Conservation (phyloP, 2,797 vertebrate genomes). For the Cynopterus sphinx region DNA sequence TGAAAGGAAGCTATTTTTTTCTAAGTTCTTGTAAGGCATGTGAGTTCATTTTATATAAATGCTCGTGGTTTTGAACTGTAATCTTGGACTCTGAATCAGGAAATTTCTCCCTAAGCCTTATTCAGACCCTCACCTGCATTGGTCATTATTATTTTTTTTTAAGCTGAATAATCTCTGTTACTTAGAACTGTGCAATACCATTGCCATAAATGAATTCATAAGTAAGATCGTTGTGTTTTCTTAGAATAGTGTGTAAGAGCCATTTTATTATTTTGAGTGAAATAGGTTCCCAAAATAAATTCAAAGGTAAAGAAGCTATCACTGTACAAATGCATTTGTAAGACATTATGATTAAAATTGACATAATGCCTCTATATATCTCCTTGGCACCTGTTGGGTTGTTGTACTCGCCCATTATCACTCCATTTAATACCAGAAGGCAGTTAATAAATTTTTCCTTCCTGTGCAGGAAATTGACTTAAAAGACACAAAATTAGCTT, state of each 20-base stretch:
- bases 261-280: conserved; percentile 41
- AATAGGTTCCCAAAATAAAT: conserved; percentile 73
- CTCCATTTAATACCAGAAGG: conserved; percentile 88
- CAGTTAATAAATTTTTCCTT: conserved; percentile 90
- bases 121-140: conserved; percentile 39
- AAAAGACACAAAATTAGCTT: conserved; percentile 91
- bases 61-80: conserved; percentile 50
- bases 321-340: conserved; percentile 77
- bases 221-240: conserved; percentile 38
- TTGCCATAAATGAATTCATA: conserved; percentile 35
- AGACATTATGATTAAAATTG: conserved; percentile 85
- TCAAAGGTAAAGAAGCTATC: conserved; percentile 41
- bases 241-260: not conserved
- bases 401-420: conserved; percentile 89
- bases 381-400: conserved; percentile 88
- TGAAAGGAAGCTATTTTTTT: not conserved
- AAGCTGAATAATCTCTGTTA: not conserved
- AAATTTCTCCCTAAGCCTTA: conserved; percentile 55
- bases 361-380: conserved; percentile 87
- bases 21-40: not conserved
- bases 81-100: conserved; percentile 60
- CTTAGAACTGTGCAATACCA: not conserved
- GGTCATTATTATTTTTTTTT: not conserved
- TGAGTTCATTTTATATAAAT: not conserved
- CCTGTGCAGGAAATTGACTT: conserved; percentile 89